phyloP scores from a whole-genome alignment of 1,140 invertebrate species.

The Lordiphosa mommai region DNA sequence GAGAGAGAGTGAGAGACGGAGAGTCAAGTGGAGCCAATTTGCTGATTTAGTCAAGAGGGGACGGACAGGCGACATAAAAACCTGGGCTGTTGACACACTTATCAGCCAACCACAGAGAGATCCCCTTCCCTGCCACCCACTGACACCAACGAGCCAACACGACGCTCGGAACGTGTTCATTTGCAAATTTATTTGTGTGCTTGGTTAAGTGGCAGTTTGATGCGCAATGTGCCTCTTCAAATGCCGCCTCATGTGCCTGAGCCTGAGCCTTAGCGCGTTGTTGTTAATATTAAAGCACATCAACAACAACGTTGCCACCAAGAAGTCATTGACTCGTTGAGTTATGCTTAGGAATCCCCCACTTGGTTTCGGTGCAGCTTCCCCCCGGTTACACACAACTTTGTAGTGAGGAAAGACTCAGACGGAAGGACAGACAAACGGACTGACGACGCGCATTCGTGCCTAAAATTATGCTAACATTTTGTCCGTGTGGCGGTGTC shows the following conservation, averaged over 20 bases:
- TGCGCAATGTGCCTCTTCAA: slow-evolving; percentile 75
- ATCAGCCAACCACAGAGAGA: slow-evolving; percentile 40
- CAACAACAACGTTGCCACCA: slow-evolving; percentile 67
- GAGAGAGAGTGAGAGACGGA: slow-evolving; percentile 15
- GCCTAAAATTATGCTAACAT: slow-evolving; percentile 76
- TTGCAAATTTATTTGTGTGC: slow-evolving; percentile 77
- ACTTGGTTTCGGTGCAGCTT: slow-evolving; percentile 21
- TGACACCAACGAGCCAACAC: slow-evolving; percentile 17
- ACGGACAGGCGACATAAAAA: slow-evolving; percentile 25
- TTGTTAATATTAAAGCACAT: slow-evolving; percentile 79
- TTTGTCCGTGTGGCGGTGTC: slow-evolving; percentile 59
- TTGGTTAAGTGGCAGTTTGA: slow-evolving; percentile 72
- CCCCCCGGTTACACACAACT: slow-evolving; percentile 31
- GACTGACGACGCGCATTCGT: slow-evolving; percentile 60
- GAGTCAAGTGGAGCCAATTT: slow-evolving; percentile 71
- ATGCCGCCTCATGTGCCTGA: slow-evolving; percentile 47
- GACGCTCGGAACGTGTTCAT: slow-evolving; percentile 72
- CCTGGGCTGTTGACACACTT: slow-evolving; percentile 74
- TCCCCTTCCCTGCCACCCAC: slow-evolving; percentile 1
- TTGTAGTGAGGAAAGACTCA: slow-evolving; percentile 16
- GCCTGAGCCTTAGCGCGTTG: slow-evolving; percentile 37
- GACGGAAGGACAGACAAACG: slow-evolving; percentile 18
- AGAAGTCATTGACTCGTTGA: slow-evolving; percentile 80
- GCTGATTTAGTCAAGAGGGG: slow-evolving; percentile 61
- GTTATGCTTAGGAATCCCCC: slow-evolving; percentile 60